Conservation (phyloP, 2,113 vertebrate species). For the Monopterus albus region DNA sequence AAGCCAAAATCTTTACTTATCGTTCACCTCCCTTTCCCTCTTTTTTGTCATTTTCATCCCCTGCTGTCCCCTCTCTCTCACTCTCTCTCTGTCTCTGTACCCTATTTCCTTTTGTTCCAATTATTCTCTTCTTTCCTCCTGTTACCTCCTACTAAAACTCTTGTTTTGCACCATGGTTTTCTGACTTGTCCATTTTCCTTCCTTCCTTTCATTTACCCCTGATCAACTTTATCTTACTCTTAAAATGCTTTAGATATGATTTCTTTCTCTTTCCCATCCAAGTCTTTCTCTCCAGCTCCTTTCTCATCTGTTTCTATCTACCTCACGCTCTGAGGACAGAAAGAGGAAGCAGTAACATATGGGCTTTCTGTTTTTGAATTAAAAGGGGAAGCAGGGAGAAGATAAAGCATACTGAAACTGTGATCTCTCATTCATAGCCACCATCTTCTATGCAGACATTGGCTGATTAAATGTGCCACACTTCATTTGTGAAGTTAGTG, state of each 20-base stretch:
- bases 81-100: too few species aligned
- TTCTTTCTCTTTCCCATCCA: background rate
- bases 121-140: background rate
- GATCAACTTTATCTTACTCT: background rate
- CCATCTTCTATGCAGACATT: constrained; percentile 1
- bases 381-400: background rate
- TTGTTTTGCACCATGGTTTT: background rate
- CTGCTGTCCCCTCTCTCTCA: background rate
- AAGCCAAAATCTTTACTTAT: background rate
- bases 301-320: constrained; percentile 8
- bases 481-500: too few species aligned
- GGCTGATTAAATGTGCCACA: background rate
- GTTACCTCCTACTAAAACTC: background rate
- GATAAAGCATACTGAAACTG: background rate
- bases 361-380: constrained; percentile 28
- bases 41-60: background rate
- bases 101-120: background rate
- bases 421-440: background rate
- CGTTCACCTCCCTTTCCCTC: background rate
- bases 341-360: constrained; percentile 15
- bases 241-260: background rate
- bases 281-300: background rate
- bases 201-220: background rate
- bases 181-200: background rate
- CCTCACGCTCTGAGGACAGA: constrained; percentile 18